Evolutionary conservation across 1,140 invertebrate genomes (phyloP).

Genomic region (Microplitis mediator): DNA sequence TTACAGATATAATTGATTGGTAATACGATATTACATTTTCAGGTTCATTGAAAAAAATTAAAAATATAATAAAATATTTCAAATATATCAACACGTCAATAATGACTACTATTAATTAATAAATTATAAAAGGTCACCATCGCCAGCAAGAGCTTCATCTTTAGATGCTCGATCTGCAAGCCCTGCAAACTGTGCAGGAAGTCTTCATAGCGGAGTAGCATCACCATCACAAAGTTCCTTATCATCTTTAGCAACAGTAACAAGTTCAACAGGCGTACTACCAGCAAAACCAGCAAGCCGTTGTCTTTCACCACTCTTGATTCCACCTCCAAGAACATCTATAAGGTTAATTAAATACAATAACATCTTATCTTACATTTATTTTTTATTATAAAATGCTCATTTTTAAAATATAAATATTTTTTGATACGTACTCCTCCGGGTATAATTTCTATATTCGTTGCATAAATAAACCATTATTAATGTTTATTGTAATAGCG

Average conservation of each 20-base stretch:
- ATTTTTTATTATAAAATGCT: neutral
- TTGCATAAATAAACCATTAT: neutral
- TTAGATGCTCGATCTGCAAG: conserved; percentile 71
- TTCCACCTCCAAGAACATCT: conserved; percentile 67
- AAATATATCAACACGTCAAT: neutral
- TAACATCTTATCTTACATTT: neutral
- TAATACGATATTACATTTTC: too few species aligned
- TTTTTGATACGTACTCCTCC: neutral
- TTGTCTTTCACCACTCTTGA: conserved; percentile 74
- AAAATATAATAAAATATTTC: too few species aligned
- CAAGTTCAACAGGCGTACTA: conserved; percentile 59
- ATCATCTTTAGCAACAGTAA: conserved; percentile 63
- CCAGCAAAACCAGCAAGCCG: conserved; percentile 54
- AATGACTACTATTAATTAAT: neutral
- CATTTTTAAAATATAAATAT: neutral
- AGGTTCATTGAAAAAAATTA: too few species aligned
- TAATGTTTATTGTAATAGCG: conserved; percentile 33
- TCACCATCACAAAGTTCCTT: conserved; percentile 68
- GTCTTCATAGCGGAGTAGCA: conserved; percentile 40
- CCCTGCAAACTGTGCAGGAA: conserved; percentile 53
- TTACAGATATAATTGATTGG: too few species aligned
- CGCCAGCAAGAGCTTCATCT: conserved; percentile 75
- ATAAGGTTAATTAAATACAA: conserved; percentile 46
- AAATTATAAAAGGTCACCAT: conserved; percentile 67
- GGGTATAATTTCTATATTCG: neutral